A percentile compares a stretch with the other conserved stretches of the same genome.
Evolutionary conservation across 2,797 vertebrate species (phyloP).

Genomic region (Psittacula echo): DNA sequence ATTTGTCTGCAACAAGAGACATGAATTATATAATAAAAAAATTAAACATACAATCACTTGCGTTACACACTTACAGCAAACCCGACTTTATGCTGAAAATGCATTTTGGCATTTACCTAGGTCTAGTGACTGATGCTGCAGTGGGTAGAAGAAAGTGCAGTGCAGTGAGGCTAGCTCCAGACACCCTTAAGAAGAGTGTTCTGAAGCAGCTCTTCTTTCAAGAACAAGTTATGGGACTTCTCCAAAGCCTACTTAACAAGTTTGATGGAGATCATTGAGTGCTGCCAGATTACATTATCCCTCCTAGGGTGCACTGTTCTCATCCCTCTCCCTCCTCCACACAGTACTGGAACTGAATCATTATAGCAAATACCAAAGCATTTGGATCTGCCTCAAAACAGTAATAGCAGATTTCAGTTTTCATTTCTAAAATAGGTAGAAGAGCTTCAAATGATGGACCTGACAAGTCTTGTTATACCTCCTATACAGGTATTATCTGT

Average conservation of each 20-base stretch:
- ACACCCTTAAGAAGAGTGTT: neutral
- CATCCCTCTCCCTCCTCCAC: neutral
- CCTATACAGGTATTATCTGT: neutral
- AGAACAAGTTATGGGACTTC: neutral
- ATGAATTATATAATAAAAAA: neutral
- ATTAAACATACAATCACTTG: neutral
- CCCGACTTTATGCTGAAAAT: neutral
- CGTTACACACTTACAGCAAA: neutral
- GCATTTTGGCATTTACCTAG: neutral
- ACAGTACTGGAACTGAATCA: neutral
- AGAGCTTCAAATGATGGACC: neutral
- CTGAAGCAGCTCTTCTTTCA: neutral
- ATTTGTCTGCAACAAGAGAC: neutral
- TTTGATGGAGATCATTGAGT: accelerated
- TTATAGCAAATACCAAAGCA: neutral
- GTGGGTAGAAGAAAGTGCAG: neutral
- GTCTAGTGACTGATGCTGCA: neutral
- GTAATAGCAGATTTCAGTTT: neutral
- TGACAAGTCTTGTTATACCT: neutral
- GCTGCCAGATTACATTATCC: neutral
- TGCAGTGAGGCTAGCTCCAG: neutral
- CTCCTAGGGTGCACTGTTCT: neutral
- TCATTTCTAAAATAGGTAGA: neutral
- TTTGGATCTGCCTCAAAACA: neutral
- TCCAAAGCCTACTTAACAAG: neutral